These are phyloP conservation scores for Acanthopagrus latus DNA, from an alignment of 2,797 vertebrate genomes.

Conservation along the genomic window DNA sequence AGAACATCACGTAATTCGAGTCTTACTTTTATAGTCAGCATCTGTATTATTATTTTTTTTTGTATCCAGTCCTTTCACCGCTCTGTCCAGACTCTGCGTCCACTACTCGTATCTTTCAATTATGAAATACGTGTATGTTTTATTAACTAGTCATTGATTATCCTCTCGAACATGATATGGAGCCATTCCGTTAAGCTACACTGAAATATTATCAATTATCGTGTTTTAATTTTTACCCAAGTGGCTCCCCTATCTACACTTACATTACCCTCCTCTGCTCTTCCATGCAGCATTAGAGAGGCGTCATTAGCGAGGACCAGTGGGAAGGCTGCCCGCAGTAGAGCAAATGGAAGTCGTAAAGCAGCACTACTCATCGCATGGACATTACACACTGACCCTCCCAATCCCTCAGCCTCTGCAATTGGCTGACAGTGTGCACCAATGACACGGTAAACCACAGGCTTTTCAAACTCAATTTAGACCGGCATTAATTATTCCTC, in stretches of 20 bases:
- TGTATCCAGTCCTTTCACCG: conserved; percentile 14
- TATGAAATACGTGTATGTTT: conserved; percentile 55
- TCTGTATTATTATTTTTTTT: conserved; percentile 9
- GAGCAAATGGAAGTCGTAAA: conserved; percentile 86
- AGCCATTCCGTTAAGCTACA: conserved; percentile 73
- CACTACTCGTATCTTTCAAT: conserved; percentile 42
- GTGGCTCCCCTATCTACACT: conserved; percentile 77
- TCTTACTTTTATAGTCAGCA: conserved; percentile 8
- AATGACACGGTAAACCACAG: conserved; percentile 81
- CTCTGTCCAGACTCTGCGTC: conserved; percentile 13
- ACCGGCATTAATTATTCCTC: conserved; percentile 83
- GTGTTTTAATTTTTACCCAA: conserved; percentile 81
- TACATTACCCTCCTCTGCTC: conserved; percentile 75
- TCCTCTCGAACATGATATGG: conserved; percentile 64
- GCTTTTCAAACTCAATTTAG: conserved; percentile 85
- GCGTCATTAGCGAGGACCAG: conserved; percentile 81
- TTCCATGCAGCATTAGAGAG: conserved; percentile 79
- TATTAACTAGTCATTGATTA: conserved; percentile 76
- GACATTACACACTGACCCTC: conserved; percentile 84
- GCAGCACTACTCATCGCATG: conserved; percentile 78
- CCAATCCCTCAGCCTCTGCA: conserved; percentile 78
- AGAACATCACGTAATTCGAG: neutral
- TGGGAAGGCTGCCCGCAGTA: conserved; percentile 76
- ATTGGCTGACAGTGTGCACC: conserved; percentile 78
- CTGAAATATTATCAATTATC: conserved; percentile 83